These are phyloP conservation scores for Bacillus rossius DNA, from an alignment of 1,140 invertebrate genomes.

Conservation along the genomic window DNA sequence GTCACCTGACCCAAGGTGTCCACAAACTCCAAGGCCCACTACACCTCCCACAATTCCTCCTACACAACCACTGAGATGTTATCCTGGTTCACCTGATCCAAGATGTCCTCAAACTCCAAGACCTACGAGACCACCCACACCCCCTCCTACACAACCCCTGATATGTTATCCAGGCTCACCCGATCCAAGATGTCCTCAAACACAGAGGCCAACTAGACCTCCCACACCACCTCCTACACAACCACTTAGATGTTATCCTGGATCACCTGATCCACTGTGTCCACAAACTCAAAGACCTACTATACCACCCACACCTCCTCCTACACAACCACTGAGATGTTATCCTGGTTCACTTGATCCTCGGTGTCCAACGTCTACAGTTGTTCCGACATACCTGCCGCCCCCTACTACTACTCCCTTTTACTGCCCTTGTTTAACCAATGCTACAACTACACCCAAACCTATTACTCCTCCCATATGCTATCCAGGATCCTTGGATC, in stretches of 20 bases:
- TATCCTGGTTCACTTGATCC: conserved; percentile 29
- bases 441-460: conserved; percentile 14
- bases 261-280: no score
- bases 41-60: not conserved
- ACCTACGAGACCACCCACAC: conserved; percentile 11
- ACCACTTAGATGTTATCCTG: conserved; percentile 20
- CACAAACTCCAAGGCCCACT: no score
- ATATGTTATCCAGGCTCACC: conserved; percentile 37
- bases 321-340: conserved; percentile 21
- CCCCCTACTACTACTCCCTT: not conserved
- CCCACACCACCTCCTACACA: conserved; percentile 29
- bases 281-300: conserved; percentile 31
- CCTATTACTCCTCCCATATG: conserved; percentile 17
- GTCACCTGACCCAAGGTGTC: conserved; percentile 40
- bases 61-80: conserved; percentile 14
- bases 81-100: conserved; percentile 35
- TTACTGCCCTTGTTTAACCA: no score
- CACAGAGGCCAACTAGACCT: conserved; percentile 33
- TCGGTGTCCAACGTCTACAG: conserved; percentile 16
- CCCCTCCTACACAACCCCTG: conserved; percentile 13
- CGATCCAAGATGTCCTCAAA: conserved; percentile 34
- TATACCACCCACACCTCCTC: not conserved
- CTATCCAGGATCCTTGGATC: conserved; percentile 37
- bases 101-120: conserved; percentile 16
- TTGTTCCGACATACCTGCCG: not conserved